These are phyloP conservation scores for Erythrocebus patas DNA, from an alignment of 2,113 vertebrate species.

Conservation along the genomic window DNA sequence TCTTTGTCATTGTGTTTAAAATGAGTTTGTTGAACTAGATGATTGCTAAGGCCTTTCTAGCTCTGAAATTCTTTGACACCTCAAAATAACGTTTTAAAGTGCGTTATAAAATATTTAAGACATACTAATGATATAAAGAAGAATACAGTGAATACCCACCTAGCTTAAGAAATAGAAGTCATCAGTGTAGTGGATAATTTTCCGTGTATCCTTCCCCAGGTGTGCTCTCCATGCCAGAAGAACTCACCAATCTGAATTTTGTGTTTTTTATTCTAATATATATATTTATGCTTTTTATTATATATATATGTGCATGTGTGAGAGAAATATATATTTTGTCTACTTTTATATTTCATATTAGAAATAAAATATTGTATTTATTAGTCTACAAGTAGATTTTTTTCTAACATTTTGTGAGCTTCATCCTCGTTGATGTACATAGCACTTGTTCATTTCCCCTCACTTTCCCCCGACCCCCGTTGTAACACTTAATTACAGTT, in stretches of 20 bases:
- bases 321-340: not conserved
- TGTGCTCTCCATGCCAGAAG: not conserved
- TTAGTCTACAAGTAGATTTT: not conserved
- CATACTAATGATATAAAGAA: not conserved
- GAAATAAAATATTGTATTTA: not conserved
- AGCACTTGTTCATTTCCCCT: not conserved
- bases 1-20: conserved; percentile 3
- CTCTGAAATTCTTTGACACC: not conserved
- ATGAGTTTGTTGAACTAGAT: not conserved
- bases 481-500: not conserved
- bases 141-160: not conserved
- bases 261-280: not conserved
- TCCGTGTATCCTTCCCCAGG: not conserved
- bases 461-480: no score
- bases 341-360: not conserved
- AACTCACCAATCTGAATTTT: not conserved
- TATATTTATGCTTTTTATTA: not conserved
- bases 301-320: not conserved
- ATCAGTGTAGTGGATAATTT: not conserved
- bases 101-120: conserved; percentile 27
- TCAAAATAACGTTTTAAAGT: conserved; percentile 9
- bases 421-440: not conserved
- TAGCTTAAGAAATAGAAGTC: not conserved
- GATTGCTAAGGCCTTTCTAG: not conserved
- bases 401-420: not conserved